These are phyloP conservation scores for Brachynemurus nebulosus DNA, from an alignment of 2,888 invertebrate genomes.

Conservation along the genomic window DNA sequence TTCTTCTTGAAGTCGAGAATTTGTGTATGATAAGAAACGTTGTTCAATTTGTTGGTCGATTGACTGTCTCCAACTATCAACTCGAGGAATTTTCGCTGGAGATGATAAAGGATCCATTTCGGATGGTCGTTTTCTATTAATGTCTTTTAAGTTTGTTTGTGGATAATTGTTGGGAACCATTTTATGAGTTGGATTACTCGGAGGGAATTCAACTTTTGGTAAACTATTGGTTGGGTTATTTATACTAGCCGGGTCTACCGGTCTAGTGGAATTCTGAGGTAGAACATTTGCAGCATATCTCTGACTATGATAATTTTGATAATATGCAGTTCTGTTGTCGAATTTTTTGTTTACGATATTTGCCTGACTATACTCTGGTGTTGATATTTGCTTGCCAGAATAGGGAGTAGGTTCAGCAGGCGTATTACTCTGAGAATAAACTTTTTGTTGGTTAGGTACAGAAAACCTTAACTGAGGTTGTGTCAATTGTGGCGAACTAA, in stretches of 20 bases:
- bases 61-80: constrained; percentile 37
- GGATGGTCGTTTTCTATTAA: background rate
- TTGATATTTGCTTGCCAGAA: constrained; percentile 27
- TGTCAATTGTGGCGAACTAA: constrained; percentile 32
- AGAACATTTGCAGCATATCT: constrained; percentile 20
- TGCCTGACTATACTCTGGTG: constrained; percentile 34
- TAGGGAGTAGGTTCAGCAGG: background rate
- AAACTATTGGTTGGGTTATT: constrained; percentile 19
- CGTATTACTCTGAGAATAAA: too few species aligned
- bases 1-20: constrained; percentile 12
- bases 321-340: constrained; percentile 6
- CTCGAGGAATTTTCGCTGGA: constrained; percentile 33
- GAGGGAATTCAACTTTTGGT: constrained; percentile 24
- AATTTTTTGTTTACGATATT: constrained; percentile 20
- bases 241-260: constrained; percentile 17
- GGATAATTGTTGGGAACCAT: background rate
- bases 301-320: constrained; percentile 17
- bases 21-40: constrained; percentile 31
- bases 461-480: too few species aligned
- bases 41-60: constrained; percentile 42
- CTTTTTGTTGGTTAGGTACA: too few species aligned
- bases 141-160: background rate
- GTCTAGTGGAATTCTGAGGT: constrained; percentile 22
- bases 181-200: constrained; percentile 19
- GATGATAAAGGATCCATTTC: background rate